Conservation (phyloP, 2,113 vertebrate species). For the Pelobates fuscus region DNA sequence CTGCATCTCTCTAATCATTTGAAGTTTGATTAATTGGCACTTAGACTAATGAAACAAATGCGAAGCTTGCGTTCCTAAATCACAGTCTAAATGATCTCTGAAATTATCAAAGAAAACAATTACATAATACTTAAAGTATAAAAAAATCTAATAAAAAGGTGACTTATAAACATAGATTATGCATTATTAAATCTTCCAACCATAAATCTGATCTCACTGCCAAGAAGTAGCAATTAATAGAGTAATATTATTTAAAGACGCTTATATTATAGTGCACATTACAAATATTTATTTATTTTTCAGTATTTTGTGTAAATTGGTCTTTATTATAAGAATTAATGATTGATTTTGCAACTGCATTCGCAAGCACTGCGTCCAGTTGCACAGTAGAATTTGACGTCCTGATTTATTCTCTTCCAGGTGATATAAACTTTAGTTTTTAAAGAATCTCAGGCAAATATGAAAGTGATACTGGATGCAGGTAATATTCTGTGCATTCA, state of each 20-base stretch:
- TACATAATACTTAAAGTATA: conserved; percentile 34
- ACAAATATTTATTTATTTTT: too few species aligned
- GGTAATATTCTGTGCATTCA: too few species aligned
- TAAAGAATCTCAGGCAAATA: too few species aligned
- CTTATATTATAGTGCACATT: too few species aligned
- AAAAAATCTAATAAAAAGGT: conserved; percentile 35
- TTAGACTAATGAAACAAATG: conserved; percentile 64
- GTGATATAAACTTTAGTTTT: too few species aligned
- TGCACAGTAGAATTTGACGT: too few species aligned
- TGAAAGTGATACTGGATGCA: too few species aligned
- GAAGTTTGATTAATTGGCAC: conserved; percentile 71
- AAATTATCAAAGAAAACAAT: conserved; percentile 44
- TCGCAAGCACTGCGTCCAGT: too few species aligned
- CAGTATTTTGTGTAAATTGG: neutral
- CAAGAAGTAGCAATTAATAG: neutral
- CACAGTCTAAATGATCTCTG: conserved; percentile 44
- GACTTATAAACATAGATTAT: conserved; percentile 36
- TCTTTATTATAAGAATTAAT: neutral
- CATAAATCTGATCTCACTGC: conserved; percentile 26
- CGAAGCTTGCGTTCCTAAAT: conserved; percentile 53
- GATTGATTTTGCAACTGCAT: too few species aligned
- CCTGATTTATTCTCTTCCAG: too few species aligned
- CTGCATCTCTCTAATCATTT: conserved; percentile 66
- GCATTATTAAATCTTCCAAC: conserved; percentile 15
- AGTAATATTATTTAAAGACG: neutral